Evolutionary conservation across 2,888 invertebrate genomes (phyloP), one percentile per base, ranked within the genome.

Genomic region (Sarcophaga subvicina): DNA sequence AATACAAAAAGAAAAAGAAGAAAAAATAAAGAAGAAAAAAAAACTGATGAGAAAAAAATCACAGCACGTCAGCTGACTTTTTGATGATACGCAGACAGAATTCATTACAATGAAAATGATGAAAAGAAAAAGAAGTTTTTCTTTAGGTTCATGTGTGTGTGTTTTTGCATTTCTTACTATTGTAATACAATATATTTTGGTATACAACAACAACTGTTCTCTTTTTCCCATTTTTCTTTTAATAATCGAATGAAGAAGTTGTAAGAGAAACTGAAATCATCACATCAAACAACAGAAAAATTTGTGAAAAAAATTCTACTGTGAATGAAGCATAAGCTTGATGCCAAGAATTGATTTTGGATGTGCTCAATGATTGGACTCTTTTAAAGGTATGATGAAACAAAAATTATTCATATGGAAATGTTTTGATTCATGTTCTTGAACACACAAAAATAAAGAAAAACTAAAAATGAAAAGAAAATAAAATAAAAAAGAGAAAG

Each of bases 71-170:
- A 89, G 88, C 89, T 89, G 88, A 85, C 86, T 88, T 85, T 83
- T 82, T 75, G 75, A 82, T 88, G 88, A 88, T 88, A 89, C 89
- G 89, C 89, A 89, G 88, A 89, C 89, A 85, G 89, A 89, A 89
- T 89, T 88, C 88, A 88, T 89, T 89, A 89, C 88, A 82, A 88
- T 72, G 86, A 81, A 83, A 83, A 60, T 79, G 64, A 60, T 79
- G 64, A 63, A 62, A 71, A 37, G 14, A 62, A 72, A 62, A 49
- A 59, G 66, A 49, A 25, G 20, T 17, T 25, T 17, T 60, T 60
- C 27, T 59, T 59, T 54, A 60, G 8, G 14, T 69, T 4, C 3
- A n/a, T 17, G 60, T 37, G 20, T 69, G 4, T 1, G n/a, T 22
- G 25, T 37, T 14, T 12, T 14, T 80, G 66, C 17, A 37, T 54